phyloP scores from a whole-genome alignment of 2,113 vertebrate genomes.

The Cinclus cinclus region DNA sequence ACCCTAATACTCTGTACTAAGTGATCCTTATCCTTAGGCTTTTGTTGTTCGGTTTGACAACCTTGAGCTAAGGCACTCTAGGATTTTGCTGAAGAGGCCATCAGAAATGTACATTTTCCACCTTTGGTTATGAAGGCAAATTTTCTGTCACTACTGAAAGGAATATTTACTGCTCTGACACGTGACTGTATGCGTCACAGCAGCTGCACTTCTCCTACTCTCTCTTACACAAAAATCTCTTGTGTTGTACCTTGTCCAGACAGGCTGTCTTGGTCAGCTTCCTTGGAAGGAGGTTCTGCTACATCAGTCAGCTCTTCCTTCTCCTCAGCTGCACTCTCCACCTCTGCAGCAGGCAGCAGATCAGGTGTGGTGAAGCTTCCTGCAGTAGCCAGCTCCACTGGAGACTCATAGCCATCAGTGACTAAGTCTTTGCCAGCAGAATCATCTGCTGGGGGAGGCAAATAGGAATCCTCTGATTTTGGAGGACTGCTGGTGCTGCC shows the following conservation, averaged over 20 bases:
- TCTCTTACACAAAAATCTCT: background rate
- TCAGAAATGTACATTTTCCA: background rate
- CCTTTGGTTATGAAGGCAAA: background rate
- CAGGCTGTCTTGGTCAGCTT: background rate
- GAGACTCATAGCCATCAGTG: background rate
- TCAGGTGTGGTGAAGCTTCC: background rate
- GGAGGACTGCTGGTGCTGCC: background rate
- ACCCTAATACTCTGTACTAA: background rate
- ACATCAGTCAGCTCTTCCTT: background rate
- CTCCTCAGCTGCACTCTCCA: background rate
- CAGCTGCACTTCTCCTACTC: background rate
- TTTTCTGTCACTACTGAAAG: background rate
- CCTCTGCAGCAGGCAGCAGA: background rate
- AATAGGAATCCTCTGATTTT: background rate
- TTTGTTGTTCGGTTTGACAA: background rate
- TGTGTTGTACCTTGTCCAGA: conserved; percentile 24
- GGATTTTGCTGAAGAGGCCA: background rate
- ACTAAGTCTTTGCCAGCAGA: conserved; percentile 20
- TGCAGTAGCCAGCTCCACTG: background rate
- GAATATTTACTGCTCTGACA: background rate
- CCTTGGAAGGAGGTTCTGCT: background rate
- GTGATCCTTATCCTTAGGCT: background rate
- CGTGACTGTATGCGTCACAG: accelerated
- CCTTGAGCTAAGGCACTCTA: background rate
- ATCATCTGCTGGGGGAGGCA: conserved; percentile 39